Conservation (phyloP, 2,113 vertebrate species). For the Lutjanus erythropterus region DNA sequence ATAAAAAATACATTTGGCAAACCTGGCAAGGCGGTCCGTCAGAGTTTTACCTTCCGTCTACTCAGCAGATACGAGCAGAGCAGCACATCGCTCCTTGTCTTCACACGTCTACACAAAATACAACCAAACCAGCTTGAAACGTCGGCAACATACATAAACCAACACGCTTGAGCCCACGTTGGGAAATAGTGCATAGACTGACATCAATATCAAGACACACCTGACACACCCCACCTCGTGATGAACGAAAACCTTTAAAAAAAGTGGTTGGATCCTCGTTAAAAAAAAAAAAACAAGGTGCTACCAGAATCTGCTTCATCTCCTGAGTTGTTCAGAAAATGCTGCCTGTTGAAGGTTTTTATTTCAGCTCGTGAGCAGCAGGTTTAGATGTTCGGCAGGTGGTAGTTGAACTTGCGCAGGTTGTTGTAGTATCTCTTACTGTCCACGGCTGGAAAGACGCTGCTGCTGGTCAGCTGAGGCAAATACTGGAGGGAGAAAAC, state of each 20-base stretch:
- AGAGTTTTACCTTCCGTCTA: conserved; percentile 58
- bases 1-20: conserved; percentile 82
- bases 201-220: conserved; percentile 28
- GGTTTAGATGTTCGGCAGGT: conserved; percentile 93
- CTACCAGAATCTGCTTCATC: conserved; percentile 8
- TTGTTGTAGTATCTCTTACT: conserved; percentile 90
- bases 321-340: conserved; percentile 52
- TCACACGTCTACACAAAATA: conserved; percentile 24
- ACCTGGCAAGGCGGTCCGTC: conserved; percentile 71
- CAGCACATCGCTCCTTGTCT: conserved; percentile 72
- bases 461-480: conserved; percentile 91
- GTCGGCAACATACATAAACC: conserved; percentile 43
- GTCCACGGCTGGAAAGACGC: conserved; percentile 90
- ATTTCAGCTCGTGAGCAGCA: accelerated
- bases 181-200: conserved; percentile 70
- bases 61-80: conserved; percentile 69
- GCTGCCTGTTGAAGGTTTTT: background rate
- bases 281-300: conserved; percentile 29
- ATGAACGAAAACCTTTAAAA: background rate
- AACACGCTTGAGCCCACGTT: conserved; percentile 10
- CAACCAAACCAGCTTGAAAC: conserved; percentile 48
- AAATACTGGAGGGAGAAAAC: conserved; percentile 83
- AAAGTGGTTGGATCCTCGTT: conserved; percentile 11
- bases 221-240: background rate
- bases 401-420: conserved; percentile 90